Base-by-base conservation (phyloP, 1,140 invertebrate genomes). In the Bombus balteatus region DNA sequence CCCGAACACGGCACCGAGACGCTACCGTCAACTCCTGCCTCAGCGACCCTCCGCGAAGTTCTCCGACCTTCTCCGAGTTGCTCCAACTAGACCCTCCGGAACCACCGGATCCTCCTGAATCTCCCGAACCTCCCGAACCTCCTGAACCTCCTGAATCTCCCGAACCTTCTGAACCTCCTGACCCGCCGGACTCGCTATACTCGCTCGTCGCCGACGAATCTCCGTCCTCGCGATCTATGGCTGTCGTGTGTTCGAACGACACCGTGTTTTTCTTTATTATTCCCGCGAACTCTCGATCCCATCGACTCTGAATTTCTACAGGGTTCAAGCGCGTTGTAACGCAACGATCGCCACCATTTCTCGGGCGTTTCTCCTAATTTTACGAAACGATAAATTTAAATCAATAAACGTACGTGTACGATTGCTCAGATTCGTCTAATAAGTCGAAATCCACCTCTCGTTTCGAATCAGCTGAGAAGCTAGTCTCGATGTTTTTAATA, bases 151-250 rank as follows among this genome's bases (percentile, higher is more conserved):
- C 43, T 47, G 43, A 66, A 66, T 13, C 34, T 39, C 37, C 25
- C 25, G 70, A 71, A 28, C 70, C 25, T 39, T 4, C 70, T 13
- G 80, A 75, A 28, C 70, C 53, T 47, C 41, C 28, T 4, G 81
- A 53, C 8, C 59, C 84, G 34, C 87, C 71, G 43, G 92, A 93
- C 28, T 91, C 91, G 77, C 91, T 92, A 62, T 91, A 93, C 53
- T 88, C 91, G 73, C 93, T 93, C 41, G 90, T 93, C 70, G 89
- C 80, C 41, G 94, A 92, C 34, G 92, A 92, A 43, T 93, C 92
- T 47, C 90, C 92, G 28, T 93, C 92, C 25, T 89, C 85, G 59
- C 78, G 85, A 57, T 92, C 92, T 91, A 91, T 62, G 87, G 87
- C 90, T 87, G 78, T 84, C 57, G 83, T 72, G 15, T 70, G 43